These are phyloP conservation scores for Diabrotica virgifera DNA, from an alignment of 1,140 invertebrate genomes.

Conservation along the genomic window DNA sequence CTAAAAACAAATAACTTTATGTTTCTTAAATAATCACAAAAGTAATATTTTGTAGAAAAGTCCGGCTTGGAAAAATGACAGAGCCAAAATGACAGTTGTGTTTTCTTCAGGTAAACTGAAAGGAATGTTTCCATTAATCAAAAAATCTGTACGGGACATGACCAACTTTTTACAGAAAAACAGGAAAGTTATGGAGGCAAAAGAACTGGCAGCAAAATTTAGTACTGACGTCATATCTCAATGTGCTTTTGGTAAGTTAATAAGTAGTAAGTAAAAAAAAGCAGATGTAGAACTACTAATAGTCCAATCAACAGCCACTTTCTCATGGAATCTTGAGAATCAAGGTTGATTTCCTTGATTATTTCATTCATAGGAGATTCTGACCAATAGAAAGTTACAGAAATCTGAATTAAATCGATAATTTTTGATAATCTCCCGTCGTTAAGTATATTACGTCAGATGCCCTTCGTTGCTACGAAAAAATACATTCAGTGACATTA, in stretches of 20 bases:
- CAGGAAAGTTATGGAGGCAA: conserved; percentile 23
- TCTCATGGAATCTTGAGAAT: no score
- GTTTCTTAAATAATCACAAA: conserved; percentile 28
- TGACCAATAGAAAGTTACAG: no score
- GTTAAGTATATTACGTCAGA: no score
- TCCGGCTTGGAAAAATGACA: conserved; percentile 50
- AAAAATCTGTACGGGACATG: conserved; percentile 27
- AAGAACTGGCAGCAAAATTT: conserved; percentile 43
- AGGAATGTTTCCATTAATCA: conserved; percentile 43
- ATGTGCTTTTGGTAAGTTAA: conserved; percentile 48
- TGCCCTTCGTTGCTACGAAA: no score
- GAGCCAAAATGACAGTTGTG: conserved; percentile 52
- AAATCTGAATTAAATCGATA: no score
- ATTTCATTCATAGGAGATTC: no score
- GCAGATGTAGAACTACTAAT: no score
- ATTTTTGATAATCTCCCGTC: no score
- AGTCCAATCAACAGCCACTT: no score
- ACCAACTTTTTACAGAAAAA: conserved; percentile 25
- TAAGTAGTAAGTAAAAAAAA: no score
- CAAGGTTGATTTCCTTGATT: no score
- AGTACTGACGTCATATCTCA: conserved; percentile 52
- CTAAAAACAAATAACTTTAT: conserved; percentile 19
- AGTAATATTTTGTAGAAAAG: conserved; percentile 26
- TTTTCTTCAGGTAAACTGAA: conserved; percentile 56
- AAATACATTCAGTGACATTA: no score